Evolutionary conservation across 2,113 vertebrate species (phyloP).

Genomic region (Carettochelys insculpta): DNA sequence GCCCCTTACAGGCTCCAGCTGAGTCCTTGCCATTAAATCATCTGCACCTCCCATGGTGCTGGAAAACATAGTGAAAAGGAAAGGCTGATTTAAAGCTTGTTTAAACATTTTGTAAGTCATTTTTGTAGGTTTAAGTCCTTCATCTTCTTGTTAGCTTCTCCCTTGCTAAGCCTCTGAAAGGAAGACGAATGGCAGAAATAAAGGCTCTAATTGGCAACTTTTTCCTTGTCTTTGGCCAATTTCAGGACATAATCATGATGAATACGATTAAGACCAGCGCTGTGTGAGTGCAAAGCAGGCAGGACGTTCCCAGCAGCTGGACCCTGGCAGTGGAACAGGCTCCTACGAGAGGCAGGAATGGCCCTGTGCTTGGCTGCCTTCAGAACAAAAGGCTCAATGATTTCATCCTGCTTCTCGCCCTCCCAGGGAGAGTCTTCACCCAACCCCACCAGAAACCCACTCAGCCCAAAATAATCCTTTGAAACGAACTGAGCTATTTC

Average conservation of each 20-base stretch:
- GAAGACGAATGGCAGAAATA: slow-evolving; percentile 27
- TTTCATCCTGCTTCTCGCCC: not conserved
- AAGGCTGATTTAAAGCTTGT: slow-evolving; percentile 28
- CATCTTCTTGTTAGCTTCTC: not conserved
- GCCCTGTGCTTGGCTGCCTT: not conserved
- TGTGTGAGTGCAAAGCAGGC: accelerated
- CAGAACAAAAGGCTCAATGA: not conserved
- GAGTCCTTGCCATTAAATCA: slow-evolving; percentile 13
- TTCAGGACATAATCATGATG: slow-evolving; percentile 21
- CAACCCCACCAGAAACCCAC: not conserved
- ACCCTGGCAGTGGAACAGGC: not conserved
- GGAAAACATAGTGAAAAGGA: not conserved
- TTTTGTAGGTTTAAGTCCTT: not conserved
- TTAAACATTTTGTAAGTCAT: slow-evolving; percentile 49
- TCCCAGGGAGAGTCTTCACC: not conserved
- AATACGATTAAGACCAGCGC: not conserved
- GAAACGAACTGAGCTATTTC: not conserved
- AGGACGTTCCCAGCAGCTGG: not conserved
- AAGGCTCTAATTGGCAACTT: slow-evolving; percentile 32
- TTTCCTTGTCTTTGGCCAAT: slow-evolving; percentile 10
- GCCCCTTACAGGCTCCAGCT: accelerated
- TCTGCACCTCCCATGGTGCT: accelerated
- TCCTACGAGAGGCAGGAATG: not conserved
- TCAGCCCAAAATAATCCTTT: not conserved
- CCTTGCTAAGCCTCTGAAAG: not conserved